Conservation (phyloP, 2,113 vertebrate species). For the Brachyhypopomus gauderio region DNA sequence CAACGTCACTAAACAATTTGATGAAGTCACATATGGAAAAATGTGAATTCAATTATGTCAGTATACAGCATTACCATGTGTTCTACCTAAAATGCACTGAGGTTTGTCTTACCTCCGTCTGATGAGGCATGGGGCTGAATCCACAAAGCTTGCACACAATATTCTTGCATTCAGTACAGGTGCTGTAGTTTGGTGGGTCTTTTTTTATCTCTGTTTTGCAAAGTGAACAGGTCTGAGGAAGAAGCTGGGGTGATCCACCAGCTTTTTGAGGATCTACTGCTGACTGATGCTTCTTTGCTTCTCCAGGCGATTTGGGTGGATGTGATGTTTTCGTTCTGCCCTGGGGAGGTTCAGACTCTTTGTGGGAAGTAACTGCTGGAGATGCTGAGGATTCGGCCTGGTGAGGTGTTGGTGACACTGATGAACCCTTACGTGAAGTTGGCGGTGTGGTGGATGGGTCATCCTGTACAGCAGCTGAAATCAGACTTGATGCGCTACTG, state of each 20-base stretch:
- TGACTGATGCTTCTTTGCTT: neutral
- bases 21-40: too few relatives aligned
- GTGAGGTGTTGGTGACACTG: conserved; percentile 52
- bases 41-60: too few relatives aligned
- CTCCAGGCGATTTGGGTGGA: conserved; percentile 56
- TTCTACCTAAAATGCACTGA: neutral
- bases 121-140: conserved; percentile 85
- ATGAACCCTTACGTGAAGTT: conserved; percentile 68
- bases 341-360: conserved; percentile 18
- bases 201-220: conserved; percentile 85
- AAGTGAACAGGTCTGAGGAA: conserved; percentile 79
- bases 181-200: conserved; percentile 87
- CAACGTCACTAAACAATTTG: too few relatives aligned
- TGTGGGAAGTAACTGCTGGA: neutral
- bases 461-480: conserved; percentile 70
- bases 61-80: conserved; percentile 28
- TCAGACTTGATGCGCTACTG: conserved; percentile 74
- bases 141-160: conserved; percentile 93
- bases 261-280: conserved; percentile 31
- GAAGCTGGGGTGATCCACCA: conserved; percentile 46
- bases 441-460: conserved; percentile 68
- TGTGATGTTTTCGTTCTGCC: conserved; percentile 40
- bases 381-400: conserved; percentile 18
- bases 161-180: conserved; percentile 88
- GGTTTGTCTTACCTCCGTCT: conserved; percentile 79